A percentile compares a stretch with the other conserved stretches of the same genome.
These are phyloP conservation scores for Calliphora vicina DNA, from an alignment of 1,140 invertebrate genomes.

Conservation along the genomic window DNA sequence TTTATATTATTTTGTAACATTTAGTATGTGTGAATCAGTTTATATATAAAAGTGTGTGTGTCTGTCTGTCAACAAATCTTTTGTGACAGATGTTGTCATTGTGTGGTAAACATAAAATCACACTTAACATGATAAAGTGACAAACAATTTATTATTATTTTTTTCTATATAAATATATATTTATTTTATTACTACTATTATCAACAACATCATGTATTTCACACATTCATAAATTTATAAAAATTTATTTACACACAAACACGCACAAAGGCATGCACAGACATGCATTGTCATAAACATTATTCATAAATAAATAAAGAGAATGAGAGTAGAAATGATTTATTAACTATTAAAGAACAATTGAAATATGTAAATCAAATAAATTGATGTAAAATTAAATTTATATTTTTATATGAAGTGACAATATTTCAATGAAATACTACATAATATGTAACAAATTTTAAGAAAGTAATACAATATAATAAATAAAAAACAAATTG, in stretches of 20 bases:
- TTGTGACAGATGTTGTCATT: conserved; percentile 10
- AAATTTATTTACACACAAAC: background rate
- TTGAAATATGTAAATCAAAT: conserved; percentile 2
- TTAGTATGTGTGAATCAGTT: background rate
- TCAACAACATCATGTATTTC: background rate
- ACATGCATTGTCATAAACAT: background rate
- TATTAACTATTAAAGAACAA: conserved; percentile 1
- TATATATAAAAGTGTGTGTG: background rate
- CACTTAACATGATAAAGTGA: conserved; percentile 14
- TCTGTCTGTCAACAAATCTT: conserved; percentile 15
- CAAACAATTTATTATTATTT: conserved; percentile 7
- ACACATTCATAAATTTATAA: background rate
- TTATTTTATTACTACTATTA: background rate
- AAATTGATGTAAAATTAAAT: background rate
- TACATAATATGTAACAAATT: background rate
- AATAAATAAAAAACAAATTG: no score
- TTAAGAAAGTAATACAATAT: background rate
- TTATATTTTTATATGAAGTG: background rate
- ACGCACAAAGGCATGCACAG: background rate
- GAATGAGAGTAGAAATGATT: background rate
- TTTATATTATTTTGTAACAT: background rate
- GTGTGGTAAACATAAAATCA: conserved; percentile 14
- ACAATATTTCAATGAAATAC: background rate
- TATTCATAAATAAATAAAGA: background rate
- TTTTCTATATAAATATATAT: background rate